Base-by-base conservation (phyloP, 2,797 vertebrate species). In the Sebastes alutus region DNA sequence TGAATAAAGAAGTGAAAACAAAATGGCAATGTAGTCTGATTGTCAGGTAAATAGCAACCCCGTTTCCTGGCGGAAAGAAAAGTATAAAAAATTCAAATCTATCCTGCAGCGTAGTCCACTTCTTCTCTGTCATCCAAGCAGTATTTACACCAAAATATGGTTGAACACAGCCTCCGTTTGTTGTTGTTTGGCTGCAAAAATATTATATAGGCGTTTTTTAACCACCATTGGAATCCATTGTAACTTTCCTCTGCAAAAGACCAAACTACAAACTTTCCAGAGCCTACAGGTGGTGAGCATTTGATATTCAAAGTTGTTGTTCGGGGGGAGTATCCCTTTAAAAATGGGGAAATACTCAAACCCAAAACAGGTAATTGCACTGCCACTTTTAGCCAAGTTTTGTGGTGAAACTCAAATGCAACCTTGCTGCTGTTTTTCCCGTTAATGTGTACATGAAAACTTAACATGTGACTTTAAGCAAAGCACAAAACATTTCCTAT, bases 401-500 rank as follows among this genome's bases (percentile, higher is more conserved):
- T 6, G 4, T 76, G 81, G 46, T 63, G 29, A 82, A 66, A 75
- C 59, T 56, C 49, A 23, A 69, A 77, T 4, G 77, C 72, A 55
- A 2, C 70, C 77, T 82, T 66, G 77, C 75, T 32, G 77, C 70
- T 32, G 68, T 78, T 65, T 63, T 54, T n/a, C 67, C 79, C 63
- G 2, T n/a, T 72, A 54, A 55, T 32, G 69, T 81, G 62, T 62
- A 38, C 5, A 58, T 70, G 38, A 65, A 52, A 79, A 80, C 72
- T 60, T 64, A 23, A 77, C 56, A 58, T 52, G 27, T 52, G 67
- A 85, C 67, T 73, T 68, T 32, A 69, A 59, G 32, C 76, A 81
- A 93, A 95, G 93, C 92, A 95, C 92, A 95, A 93, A 78, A 46
- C 30, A 55, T 81, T 70, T 83, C 59, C 75, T 79, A 11, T 78